These are phyloP conservation scores for Myoxocephalus aenaeus DNA, from an alignment of 2,797 vertebrate species.

Conservation along the genomic window DNA sequence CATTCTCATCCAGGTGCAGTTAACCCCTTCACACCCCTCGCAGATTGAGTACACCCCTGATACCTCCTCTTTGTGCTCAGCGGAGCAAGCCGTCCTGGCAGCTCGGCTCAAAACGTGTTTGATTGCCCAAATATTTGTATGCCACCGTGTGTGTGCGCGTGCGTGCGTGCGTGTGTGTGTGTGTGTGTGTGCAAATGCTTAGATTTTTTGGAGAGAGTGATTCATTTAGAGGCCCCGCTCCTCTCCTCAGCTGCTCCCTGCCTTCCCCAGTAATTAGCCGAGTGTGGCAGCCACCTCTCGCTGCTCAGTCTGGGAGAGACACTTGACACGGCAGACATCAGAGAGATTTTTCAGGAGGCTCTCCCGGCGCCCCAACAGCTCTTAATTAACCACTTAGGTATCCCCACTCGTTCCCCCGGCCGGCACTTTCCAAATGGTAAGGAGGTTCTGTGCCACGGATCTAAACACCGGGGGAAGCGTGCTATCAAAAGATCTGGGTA, in stretches of 20 bases:
- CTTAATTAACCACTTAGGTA: constrained; percentile 99
- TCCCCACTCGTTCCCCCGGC: constrained; percentile 92
- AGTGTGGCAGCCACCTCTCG: constrained; percentile 93
- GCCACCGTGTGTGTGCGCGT: constrained; percentile 67
- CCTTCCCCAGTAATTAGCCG: constrained; percentile 95
- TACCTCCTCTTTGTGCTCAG: constrained; percentile 62
- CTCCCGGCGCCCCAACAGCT: constrained; percentile 97
- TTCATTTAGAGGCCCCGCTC: constrained; percentile 82
- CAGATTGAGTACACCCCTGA: constrained; percentile 47
- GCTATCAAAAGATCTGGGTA: constrained; percentile 99
- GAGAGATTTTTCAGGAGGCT: constrained; percentile 98
- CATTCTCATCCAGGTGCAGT: constrained; percentile 70
- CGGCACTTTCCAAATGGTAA: constrained; percentile 94
- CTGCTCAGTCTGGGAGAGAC: constrained; percentile 97
- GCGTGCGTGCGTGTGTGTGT: constrained; percentile 42
- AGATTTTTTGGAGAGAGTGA: constrained; percentile 79
- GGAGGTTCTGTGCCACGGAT: constrained; percentile 90
- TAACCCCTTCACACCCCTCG: constrained; percentile 73
- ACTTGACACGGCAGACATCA: constrained; percentile 99
- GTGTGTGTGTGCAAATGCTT: constrained; percentile 48
- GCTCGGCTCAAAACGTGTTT: constrained; percentile 76
- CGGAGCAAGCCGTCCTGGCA: constrained; percentile 43
- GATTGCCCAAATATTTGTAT: constrained; percentile 80
- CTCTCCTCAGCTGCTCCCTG: constrained; percentile 92
- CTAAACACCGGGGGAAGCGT: constrained; percentile 96